Conservation (phyloP, 2,113 vertebrate genomes). For the Bujurquina vittata region DNA sequence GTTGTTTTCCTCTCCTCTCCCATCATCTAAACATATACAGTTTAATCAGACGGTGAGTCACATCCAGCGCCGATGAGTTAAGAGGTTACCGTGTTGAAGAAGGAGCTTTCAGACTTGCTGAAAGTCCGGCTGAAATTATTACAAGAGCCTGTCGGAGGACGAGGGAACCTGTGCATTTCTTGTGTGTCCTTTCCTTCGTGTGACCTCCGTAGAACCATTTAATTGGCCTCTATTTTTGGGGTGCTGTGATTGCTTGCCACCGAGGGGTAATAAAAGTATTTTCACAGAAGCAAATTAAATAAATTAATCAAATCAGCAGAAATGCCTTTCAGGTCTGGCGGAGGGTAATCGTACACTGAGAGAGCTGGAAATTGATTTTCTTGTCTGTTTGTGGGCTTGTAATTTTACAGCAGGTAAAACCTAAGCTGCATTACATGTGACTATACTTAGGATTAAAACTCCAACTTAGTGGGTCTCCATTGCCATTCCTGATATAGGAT, state of each 20-base stretch:
- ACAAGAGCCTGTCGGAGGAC: not conserved
- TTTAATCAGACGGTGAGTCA: constrained; percentile 74
- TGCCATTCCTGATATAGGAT: constrained; percentile 14
- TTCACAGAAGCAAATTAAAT: constrained; percentile 41
- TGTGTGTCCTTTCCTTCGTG: constrained; percentile 23
- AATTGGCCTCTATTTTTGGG: constrained; percentile 28
- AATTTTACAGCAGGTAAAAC: constrained; percentile 18
- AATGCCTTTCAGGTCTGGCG: constrained; percentile 23
- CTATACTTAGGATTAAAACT: constrained; percentile 19
- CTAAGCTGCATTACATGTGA: not conserved
- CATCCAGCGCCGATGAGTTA: constrained; percentile 63
- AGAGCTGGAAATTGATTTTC: constrained; percentile 39
- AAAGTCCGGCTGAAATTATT: constrained; percentile 1
- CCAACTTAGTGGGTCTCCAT: not conserved
- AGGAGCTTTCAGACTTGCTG: constrained; percentile 29
- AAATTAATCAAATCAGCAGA: constrained; percentile 45
- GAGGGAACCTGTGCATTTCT: constrained; percentile 12
- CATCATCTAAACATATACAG: constrained; percentile 67
- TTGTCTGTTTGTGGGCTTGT: constrained; percentile 24
- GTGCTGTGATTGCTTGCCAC: constrained; percentile 21
- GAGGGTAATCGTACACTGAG: constrained; percentile 13
- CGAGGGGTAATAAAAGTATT: constrained; percentile 28
- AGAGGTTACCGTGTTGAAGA: constrained; percentile 58
- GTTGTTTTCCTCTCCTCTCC: constrained; percentile 66
- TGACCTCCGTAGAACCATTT: constrained; percentile 28